Percentiles rank a stretch among this genome's conserved stretches.
Evolutionary conservation across 2,797 vertebrate genomes (phyloP).

Genomic region (Melanotaenia maccullochi): DNA sequence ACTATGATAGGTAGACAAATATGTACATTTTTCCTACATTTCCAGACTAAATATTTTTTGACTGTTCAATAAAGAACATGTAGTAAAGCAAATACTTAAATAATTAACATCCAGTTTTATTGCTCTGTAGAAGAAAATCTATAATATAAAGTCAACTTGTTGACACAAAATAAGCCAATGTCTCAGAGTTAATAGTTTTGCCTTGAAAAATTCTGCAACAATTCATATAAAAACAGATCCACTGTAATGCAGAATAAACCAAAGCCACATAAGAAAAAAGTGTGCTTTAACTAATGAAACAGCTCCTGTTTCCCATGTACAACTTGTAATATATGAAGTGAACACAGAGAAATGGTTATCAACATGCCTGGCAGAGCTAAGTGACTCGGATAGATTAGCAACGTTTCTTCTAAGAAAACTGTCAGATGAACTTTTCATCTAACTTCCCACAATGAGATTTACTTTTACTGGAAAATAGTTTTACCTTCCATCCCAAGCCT

Average conservation of each 20-base stretch:
- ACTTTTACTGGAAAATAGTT: slow-evolving; percentile 49
- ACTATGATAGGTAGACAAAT: too few species aligned
- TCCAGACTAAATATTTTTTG: too few species aligned
- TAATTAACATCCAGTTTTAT: not conserved
- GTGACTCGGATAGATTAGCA: not conserved
- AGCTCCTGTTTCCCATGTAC: not conserved
- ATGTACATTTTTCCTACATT: too few species aligned
- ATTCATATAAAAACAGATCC: not conserved
- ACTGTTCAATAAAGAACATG: too few species aligned
- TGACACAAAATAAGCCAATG: too few species aligned
- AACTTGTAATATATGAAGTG: not conserved
- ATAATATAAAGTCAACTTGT: too few species aligned
- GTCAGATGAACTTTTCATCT: slow-evolving; percentile 28
- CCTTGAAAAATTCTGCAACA: not conserved
- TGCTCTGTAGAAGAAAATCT: too few species aligned
- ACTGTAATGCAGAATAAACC: not conserved
- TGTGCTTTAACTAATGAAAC: not conserved
- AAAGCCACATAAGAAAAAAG: not conserved
- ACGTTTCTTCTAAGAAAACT: slow-evolving; percentile 12
- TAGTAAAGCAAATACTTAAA: too few species aligned
- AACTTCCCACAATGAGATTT: slow-evolving; percentile 10
- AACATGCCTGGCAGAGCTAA: not conserved
- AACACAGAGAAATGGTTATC: not conserved
- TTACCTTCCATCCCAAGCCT: slow-evolving; percentile 31
- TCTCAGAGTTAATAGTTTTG: not conserved